Evolutionary conservation across 2,888 invertebrate species (phyloP), one percentile per base, ranked within the genome.

Genomic region (Catocala nupta): DNA sequence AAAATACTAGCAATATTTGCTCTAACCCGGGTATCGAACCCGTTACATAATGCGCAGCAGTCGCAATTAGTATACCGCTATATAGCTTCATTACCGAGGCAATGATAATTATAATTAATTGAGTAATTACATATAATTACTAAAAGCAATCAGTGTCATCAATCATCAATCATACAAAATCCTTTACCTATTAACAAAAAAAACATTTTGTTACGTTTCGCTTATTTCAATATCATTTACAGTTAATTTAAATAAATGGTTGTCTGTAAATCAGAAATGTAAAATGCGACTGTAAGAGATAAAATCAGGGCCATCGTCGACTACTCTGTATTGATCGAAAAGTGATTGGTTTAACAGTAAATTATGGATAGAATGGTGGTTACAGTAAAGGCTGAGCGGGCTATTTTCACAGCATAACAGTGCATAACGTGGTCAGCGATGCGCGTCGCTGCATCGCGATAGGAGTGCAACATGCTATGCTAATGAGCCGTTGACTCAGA

Each of bases 401-500:
- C 59, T 48, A 55, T 67, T 70, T 67, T 61, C 58, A 62, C 65
- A 63, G 52, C 56, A 59, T 63, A 65, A 63, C 63, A 74, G 74
- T 77, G 73, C 73, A 78, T 78, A 80, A 76, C 68, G 71, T 67
- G 74, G 71, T 64, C 68, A 77, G 65, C 70, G 68, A 75, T 65
- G 75, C 68, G 69, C 68, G 69, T 57, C 74, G 68, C 69, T 79
- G 83, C 81, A 89, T 86, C 85, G 80, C 78, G 89, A 89, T 90
- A 90, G 78, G 75, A 80, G 80, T 78, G 82, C 85, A 86, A 81
- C 88, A 84, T 82, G 86, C 81, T 80, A 80, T 80, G 88, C 86
- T 92, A 91, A 91, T 91, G 91, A 91, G 88, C 84, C 83, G 82
- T 73, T 71, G 81, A 81, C 84, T 84, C 86, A 82, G 90, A 91